phyloP scores from a whole-genome alignment of 2,888 invertebrate genomes.

The Conchocele bisecta region DNA sequence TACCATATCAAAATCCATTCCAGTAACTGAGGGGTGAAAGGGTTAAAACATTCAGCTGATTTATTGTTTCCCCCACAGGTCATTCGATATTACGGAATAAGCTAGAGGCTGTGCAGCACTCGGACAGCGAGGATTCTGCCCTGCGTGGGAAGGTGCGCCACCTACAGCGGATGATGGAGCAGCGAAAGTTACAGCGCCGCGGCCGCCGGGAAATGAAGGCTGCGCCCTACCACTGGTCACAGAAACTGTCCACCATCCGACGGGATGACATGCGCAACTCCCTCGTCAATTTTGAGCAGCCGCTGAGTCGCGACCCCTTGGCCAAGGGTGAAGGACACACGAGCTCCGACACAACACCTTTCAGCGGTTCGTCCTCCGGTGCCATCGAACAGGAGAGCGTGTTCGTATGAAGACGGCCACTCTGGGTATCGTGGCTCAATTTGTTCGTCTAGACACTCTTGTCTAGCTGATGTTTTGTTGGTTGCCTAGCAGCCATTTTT shows the following conservation, averaged over 20 bases:
- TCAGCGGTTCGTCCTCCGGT: conserved; percentile 25
- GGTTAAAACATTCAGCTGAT: too few relatives aligned
- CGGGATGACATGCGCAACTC: conserved; percentile 9
- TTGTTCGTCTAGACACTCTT: conserved; percentile 58
- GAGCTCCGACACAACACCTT: conserved; percentile 26
- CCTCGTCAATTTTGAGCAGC: conserved; percentile 10
- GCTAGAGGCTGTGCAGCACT: too few relatives aligned
- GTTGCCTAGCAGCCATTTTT: conserved; percentile 15
- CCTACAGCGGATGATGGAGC: conserved; percentile 94
- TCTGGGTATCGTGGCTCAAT: conserved; percentile 39
- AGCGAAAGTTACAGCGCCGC: conserved; percentile 88
- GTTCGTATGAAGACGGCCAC: conserved; percentile 63
- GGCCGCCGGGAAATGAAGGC: conserved; percentile 87
- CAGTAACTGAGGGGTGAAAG: too few relatives aligned
- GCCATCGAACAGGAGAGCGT: conserved; percentile 69
- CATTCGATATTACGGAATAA: not conserved
- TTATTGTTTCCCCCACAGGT: not conserved
- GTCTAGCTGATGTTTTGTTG: conserved; percentile 10
- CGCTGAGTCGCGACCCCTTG: conserved; percentile 17
- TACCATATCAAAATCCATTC: too few relatives aligned
- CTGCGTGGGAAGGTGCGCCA: conserved; percentile 94
- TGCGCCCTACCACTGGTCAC: conserved; percentile 71
- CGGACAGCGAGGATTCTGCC: conserved; percentile 49
- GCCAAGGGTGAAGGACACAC: conserved; percentile 4
- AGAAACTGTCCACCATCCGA: conserved; percentile 14